phyloP scores from a whole-genome alignment of 1,140 invertebrate genomes.

The Pseudachorutes palmiensis region DNA sequence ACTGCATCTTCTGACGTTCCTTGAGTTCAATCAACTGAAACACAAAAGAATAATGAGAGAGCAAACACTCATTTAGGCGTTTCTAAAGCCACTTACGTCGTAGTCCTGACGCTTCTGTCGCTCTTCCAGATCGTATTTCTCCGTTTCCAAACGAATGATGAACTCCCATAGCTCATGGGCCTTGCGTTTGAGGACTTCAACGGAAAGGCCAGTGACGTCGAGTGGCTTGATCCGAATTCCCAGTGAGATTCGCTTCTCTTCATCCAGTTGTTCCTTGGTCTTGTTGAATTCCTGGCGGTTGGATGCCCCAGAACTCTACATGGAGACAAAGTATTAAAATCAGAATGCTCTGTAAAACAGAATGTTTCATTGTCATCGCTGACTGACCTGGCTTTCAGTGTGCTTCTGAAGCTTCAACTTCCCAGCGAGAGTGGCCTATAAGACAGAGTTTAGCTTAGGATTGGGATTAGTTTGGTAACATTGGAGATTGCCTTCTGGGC shows the following conservation, averaged over 20 bases:
- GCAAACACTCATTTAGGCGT: too few relatives aligned
- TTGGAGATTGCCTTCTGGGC: slow-evolving; percentile 41
- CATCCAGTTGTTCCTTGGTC: slow-evolving; percentile 97
- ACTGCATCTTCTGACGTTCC: slow-evolving; percentile 94
- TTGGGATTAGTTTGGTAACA: background rate
- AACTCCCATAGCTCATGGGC: slow-evolving; percentile 88
- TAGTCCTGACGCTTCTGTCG: slow-evolving; percentile 98
- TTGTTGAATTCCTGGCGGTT: slow-evolving; percentile 90
- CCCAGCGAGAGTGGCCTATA: slow-evolving; percentile 7
- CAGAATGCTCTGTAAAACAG: background rate
- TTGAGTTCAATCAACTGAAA: slow-evolving; percentile 90
- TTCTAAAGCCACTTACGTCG: slow-evolving; percentile 72
- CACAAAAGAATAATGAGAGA: slow-evolving; percentile 8
- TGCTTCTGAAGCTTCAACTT: slow-evolving; percentile 1
- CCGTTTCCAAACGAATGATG: slow-evolving; percentile 92
- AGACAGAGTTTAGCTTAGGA: background rate
- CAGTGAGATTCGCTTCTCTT: slow-evolving; percentile 95
- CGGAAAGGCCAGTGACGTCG: slow-evolving; percentile 66
- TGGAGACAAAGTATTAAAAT: background rate
- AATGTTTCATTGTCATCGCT: too few relatives aligned
- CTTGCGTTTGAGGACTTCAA: slow-evolving; percentile 74
- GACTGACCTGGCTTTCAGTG: background rate
- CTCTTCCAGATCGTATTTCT: slow-evolving; percentile 99
- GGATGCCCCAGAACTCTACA: slow-evolving; percentile 43
- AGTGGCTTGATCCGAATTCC: slow-evolving; percentile 90